phyloP scores from a whole-genome alignment of 2,113 vertebrate genomes.

The Zosterops borbonicus region DNA sequence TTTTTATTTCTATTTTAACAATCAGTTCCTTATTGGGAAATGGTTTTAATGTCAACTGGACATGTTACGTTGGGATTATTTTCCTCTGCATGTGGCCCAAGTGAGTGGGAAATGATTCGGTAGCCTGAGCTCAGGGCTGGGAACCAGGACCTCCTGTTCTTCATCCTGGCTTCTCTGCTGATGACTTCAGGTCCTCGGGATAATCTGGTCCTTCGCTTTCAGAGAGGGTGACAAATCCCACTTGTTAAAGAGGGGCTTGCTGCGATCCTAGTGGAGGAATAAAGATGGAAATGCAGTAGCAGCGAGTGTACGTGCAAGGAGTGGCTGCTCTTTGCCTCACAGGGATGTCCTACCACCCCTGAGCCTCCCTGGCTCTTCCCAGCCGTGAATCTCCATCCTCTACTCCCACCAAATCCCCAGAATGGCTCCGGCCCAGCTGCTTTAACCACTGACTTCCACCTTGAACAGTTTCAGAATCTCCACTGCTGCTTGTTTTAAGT shows the following conservation, averaged over 20 bases:
- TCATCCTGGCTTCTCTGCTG: neutral
- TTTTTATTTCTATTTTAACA: slow-evolving; percentile 49
- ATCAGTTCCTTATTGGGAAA: neutral
- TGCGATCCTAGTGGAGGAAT: neutral
- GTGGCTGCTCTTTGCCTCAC: neutral
- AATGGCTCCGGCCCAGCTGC: neutral
- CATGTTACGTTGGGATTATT: neutral
- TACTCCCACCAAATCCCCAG: neutral
- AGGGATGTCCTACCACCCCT: neutral
- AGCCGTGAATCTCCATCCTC: neutral
- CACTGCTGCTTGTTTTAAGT: slow-evolving; percentile 16
- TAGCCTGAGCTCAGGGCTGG: neutral
- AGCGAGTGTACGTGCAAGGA: neutral
- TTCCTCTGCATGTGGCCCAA: neutral
- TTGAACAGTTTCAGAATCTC: neutral
- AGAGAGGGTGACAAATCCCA: neutral
- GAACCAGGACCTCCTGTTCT: neutral
- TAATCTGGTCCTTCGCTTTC: neutral
- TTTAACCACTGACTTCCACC: slow-evolving; percentile 18
- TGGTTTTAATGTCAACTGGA: neutral
- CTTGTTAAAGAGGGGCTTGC: neutral
- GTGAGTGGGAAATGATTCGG: neutral
- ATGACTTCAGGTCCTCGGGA: neutral
- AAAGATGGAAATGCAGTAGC: neutral
- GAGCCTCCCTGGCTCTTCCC: neutral